Base-by-base conservation (phyloP, 2,797 vertebrate genomes). In the Paedocypris micromegethes region DNA sequence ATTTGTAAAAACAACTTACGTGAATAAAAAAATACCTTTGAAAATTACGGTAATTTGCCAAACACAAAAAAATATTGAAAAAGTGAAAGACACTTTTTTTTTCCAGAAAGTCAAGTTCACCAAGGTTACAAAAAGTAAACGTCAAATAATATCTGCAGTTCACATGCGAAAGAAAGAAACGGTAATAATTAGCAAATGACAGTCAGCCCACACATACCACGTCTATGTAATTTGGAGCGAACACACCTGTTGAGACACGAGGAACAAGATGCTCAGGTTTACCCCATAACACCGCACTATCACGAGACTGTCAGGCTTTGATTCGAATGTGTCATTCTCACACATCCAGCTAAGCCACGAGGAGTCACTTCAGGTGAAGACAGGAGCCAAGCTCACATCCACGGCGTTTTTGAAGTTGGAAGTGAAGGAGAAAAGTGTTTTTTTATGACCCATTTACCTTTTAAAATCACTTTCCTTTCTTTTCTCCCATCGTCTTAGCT, bases 381-480 rank as follows among this genome's bases (percentile, higher is more conserved):
- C 59, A 60, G 73, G 79, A 54, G 70, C 80, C 72, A 58, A 80
- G 77, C 72, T 80, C 75, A 84, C 78, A 70, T 73, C 69, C 65
- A 42, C 54, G 7, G 1, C 23, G 23, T 23, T 23, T 80, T 72
- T 72, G 79, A 78, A 89, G 88, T 88, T 85, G 87, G 86, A 88
- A 86, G 84, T 88, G 86, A 86, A 89, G 83, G 84, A 76, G 80
- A 87, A 88, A 90, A 88, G 86, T 87, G 84, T 78, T 88, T 88
- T 88, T 88, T 89, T 88, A 88, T 88, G 84, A 87, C 84, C 90
- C 86, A 86, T 87, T 90, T 83, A 86, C 84, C 80, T 83, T 75
- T 78, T 87, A 88, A 88, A 89, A 87, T 83, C 83, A 82, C 73
- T 80, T 84, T 77, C 83, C 83, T 83, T 77, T 74, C 59, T 72